Evolutionary conservation across 2,113 vertebrate species (phyloP).

Genomic region (Eupsittula cactorum): DNA sequence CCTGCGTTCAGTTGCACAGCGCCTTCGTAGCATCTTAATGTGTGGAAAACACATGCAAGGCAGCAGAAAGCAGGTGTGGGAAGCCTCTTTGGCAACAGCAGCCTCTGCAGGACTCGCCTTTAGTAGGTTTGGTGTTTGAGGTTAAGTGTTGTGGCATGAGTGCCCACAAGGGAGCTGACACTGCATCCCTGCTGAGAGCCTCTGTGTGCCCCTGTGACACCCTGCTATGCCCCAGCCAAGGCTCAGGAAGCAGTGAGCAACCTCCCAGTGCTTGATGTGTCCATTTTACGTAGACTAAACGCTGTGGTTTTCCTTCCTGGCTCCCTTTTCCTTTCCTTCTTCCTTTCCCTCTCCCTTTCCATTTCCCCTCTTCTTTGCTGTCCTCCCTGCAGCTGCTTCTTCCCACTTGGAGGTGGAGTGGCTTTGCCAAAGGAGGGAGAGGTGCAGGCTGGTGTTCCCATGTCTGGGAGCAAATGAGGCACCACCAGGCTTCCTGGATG

Average conservation of each 20-base stretch:
- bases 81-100: neutral
- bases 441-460: neutral
- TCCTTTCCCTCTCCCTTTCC: fast-evolving
- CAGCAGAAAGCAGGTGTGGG: neutral
- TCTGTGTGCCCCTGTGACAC: fast-evolving
- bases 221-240: neutral
- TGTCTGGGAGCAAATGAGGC: neutral
- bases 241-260: neutral
- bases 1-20: neutral
- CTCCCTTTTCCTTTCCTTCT: neutral
- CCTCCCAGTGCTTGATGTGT: neutral
- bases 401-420: fast-evolving
- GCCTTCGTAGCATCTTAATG: neutral
- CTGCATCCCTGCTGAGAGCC: no score
- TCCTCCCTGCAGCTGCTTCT: neutral
- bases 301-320: neutral
- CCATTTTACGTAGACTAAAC: neutral
- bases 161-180: fast-evolving
- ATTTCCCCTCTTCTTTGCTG: neutral
- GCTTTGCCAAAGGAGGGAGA: neutral
- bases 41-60: neutral
- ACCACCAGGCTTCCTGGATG: neutral
- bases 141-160: no score
- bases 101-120: neutral
- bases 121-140: neutral